Base-by-base conservation (phyloP, 2,797 vertebrate species). In the Sorex maritimensis region DNA sequence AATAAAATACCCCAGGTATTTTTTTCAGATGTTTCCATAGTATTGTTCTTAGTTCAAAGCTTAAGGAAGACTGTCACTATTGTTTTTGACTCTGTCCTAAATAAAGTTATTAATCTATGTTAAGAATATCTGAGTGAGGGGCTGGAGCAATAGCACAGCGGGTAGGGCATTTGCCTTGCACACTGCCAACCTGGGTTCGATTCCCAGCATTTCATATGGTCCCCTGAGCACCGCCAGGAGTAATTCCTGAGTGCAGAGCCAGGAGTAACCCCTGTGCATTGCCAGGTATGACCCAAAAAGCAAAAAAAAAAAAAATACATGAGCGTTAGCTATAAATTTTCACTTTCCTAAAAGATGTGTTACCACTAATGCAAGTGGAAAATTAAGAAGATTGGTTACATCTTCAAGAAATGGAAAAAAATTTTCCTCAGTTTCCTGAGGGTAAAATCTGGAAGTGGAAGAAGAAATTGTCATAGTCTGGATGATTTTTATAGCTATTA, bases 61-160 rank as follows among this genome's bases (percentile, higher is more conserved):
- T 92, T 63, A 44, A 55, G 21, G 55, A 86, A 81, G 13, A 80
- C 49, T 67, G 58, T 82, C 11, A 41, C 81, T 84, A 0, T 55
- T 95, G 68, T 74, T 86, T 94, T 93, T 88, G 19, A 88, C 90
- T 75, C 85, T 1, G 4, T 93, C 86, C 44, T 46, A 81, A 79
- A 63, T 49, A 71, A 74, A 92, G 26, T 13, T 17, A 63, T 78
- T 91, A 83, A 90, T 84, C 9, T 49, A 49, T 88, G n/a, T 78
- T 86, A n/a, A 71, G 11, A 52, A 92, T 94, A 78, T 88, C 88
- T 15, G 63, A 90, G 24, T 68, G 12, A 34, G 34, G 34, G 34
- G 34, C 34, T 34, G 34, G 34, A 34, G 34, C 34, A 34, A 34
- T 34, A 34, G 34, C 34, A 34, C 34, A 34, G 34, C 34, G 34